Base-by-base conservation (phyloP, 2,888 invertebrate genomes). In the Branchellion lobata region DNA sequence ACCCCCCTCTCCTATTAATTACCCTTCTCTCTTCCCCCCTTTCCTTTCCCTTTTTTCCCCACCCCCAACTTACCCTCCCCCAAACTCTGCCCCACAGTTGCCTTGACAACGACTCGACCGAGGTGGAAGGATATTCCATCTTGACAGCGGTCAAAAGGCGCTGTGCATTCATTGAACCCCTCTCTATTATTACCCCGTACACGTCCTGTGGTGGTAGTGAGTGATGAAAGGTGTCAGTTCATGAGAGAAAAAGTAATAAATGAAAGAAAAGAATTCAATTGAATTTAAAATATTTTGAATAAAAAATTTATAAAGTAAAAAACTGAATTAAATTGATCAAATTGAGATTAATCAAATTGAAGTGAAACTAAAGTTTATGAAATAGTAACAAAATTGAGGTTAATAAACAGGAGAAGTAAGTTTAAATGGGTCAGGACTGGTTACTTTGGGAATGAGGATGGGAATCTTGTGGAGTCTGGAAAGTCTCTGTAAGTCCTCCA, bases 31-130 rank as follows among this genome's bases (percentile, higher is more conserved):
- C 40, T 40, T 14, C 14, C 40, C 40, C 40, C 14, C 40, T 40
- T 14, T 40, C 40, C 14, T 14, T 40, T 14, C 40, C 40, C 14
- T 14, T 47, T 71, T 82, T 78, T 81, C 87, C 87, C 83, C 84
- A n/a, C 40, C 40, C 40, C 14, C 61, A 36, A 79, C 82, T 78
- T 81, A 87, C 87, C 83, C 84, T 84, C 51, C 83, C 84, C 85
- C 87, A 88, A 11, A 85, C 83, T 79, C 86, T 84, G 81, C 85
- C 83, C 87, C 87, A 88, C 36, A 88, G 80, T 76, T 86, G 84
- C 51, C 88, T 82, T 0, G 86, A 85, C 11, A 87, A 82, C 33
- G 79, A 80, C 83, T 88, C 88, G 34, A 86, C 83, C 57, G 83
- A 82, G 14, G 85, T 82, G 3, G n/a, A 8, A 8, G 86, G 85